Evolutionary conservation across 2,113 vertebrate species (phyloP), one percentile per base, ranked within the genome.

Genomic region (Microtus montanus): DNA sequence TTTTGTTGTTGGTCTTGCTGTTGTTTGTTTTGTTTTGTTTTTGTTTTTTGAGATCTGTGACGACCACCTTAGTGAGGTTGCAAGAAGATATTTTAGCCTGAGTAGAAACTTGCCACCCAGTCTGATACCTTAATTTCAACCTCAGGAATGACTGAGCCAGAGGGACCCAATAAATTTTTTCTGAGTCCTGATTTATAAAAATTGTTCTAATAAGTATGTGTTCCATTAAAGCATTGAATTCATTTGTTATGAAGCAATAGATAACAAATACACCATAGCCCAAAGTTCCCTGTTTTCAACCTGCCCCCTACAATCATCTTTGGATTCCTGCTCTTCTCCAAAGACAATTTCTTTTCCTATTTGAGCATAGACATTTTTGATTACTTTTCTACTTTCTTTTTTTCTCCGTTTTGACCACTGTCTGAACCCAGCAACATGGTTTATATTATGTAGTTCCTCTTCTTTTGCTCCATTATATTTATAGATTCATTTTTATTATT

Each of bases 401-500:
- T 28, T 41, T 63, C 38, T 41, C 84, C n/a, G 3, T 93, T 95
- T 89, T 79, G 54, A 84, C 54, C 15, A n/a, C 64, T 54, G 38
- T 74, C 41, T 28, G 17, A 91, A 58, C 90, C 20, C 22, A 77
- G 12, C 8, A 58, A 47, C 28, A 61, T 11, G 63, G 28, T 66
- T 92, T 41, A 64, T 84, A 71, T 84, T 90, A 28, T 73, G 75
- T 80, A 44, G 24, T 58, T 63, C n/a, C 15, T 26, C 26, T 52
- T 70, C 20, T 44, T 86, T 38, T 66, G 2, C 33, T 66, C 10
- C 6, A 77, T 71, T 92, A n/a, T 79, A 84, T 49, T 49, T 35
- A 73, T 70, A 73, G 12, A 61, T 66, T 82, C 44, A 41, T 83
- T 93, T 93, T 93, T 61, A 89, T 82, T 73, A 61, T 4, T 47